Percentiles rank a stretch among this genome's conserved stretches.
Conservation (phyloP, 2,888 invertebrate species). For the Lomographa bimaculata region DNA sequence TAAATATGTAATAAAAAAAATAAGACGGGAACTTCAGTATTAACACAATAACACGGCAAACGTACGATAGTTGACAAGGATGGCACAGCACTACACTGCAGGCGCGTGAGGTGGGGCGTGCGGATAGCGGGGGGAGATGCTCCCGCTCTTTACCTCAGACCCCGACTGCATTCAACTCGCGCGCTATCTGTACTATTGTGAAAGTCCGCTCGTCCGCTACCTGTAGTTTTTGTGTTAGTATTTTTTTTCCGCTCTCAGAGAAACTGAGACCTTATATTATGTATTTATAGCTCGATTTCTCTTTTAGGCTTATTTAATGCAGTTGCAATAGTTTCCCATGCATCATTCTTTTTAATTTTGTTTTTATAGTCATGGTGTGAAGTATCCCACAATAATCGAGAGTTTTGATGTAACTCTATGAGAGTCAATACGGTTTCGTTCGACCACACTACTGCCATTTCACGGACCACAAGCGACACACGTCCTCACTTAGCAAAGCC, state of each 20-base stretch:
- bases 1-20: too few species aligned
- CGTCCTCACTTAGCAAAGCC: slow-evolving; percentile 20
- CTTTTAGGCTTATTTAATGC: slow-evolving; percentile 17
- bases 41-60: too few species aligned
- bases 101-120: too few species aligned
- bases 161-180: too few species aligned
- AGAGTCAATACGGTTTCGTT: slow-evolving; percentile 11
- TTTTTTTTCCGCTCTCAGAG: slow-evolving; percentile 22
- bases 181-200: slow-evolving; percentile 14
- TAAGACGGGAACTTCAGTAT: too few species aligned
- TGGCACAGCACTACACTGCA: too few species aligned
- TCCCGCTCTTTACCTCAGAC: too few species aligned
- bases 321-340: slow-evolving; percentile 16
- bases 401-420: slow-evolving; percentile 22
- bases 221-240: slow-evolving; percentile 6
- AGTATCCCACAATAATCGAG: slow-evolving; percentile 23
- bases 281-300: slow-evolving; percentile 21
- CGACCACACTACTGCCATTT: too few species aligned
- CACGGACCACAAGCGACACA: slow-evolving; percentile 13
- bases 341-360: too few species aligned
- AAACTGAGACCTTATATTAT: slow-evolving; percentile 25
- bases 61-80: too few species aligned
- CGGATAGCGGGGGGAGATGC: too few species aligned
- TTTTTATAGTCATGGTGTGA: slow-evolving; percentile 24
- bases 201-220: slow-evolving; percentile 7